Evolutionary conservation across 2,113 vertebrate genomes (phyloP).

Genomic region (Oryctolagus cuniculus): DNA sequence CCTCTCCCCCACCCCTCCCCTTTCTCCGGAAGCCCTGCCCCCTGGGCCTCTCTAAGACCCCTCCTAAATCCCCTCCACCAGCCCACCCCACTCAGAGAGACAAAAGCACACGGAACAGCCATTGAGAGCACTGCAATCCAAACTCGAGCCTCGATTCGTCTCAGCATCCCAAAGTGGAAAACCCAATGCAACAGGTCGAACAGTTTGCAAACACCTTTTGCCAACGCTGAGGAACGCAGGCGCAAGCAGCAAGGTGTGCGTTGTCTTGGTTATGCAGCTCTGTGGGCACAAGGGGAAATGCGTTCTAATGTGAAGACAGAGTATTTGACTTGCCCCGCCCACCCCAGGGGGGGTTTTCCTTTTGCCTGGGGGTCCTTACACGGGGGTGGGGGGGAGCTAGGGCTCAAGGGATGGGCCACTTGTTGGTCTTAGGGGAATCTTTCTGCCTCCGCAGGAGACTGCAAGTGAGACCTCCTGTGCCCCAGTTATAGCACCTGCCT

Average conservation of each 20-base stretch:
- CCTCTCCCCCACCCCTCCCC: background rate
- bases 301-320: background rate
- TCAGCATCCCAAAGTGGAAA: background rate
- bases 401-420: background rate
- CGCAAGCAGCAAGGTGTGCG: no score
- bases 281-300: background rate
- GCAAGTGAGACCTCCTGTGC: background rate
- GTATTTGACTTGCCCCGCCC: accelerated
- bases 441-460: background rate
- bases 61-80: background rate
- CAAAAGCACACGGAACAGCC: background rate
- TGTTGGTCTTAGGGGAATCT: background rate
- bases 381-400: background rate
- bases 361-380: background rate
- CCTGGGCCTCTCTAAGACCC: background rate
- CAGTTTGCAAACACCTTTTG: background rate
- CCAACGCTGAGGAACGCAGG: accelerated
- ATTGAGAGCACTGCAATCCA: background rate
- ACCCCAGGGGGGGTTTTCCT: background rate
- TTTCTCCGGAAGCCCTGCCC: background rate
- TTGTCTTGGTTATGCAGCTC: background rate
- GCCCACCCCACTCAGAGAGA: background rate
- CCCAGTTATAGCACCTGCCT: background rate
- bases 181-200: background rate
- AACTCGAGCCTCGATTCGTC: background rate